phyloP scores from a whole-genome alignment of 1,140 invertebrate species.

The Pristionchus pacificus region DNA sequence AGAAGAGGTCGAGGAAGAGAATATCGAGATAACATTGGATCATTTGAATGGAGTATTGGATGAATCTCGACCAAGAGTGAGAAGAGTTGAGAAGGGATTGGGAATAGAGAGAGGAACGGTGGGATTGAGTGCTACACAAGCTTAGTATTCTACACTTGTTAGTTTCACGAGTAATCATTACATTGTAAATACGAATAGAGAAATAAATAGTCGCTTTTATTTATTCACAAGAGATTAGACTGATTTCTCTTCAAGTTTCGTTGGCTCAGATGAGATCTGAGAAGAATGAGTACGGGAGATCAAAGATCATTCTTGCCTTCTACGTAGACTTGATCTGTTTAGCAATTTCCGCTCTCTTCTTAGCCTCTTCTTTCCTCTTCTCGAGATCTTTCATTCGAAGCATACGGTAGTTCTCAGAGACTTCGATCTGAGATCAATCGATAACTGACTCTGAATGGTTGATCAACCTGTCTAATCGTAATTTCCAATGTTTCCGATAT shows the following conservation, averaged over 20 bases:
- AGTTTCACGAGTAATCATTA: no score
- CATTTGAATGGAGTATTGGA: neutral
- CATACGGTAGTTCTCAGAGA: neutral
- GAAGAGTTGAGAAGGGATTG: neutral
- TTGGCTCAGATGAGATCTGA: no score
- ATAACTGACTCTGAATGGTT: neutral
- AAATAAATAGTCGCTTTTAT: no score
- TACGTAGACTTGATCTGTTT: no score
- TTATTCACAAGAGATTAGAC: no score
- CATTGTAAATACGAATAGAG: no score
- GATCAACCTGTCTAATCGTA: neutral
- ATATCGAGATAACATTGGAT: neutral
- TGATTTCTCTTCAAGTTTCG: no score
- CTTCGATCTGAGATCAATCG: neutral
- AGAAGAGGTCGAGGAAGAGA: neutral
- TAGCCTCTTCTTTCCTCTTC: neutral
- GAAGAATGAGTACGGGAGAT: no score
- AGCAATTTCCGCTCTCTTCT: neutral
- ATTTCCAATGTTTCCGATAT: neutral
- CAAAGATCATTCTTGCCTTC: no score
- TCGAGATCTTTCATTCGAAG: neutral
- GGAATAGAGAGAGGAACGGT: neutral
- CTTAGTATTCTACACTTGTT: no score
- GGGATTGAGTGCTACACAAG: neutral
- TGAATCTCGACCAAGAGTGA: neutral